phyloP scores from a whole-genome alignment of 2,888 invertebrate genomes.

The Melanostoma scalare region DNA sequence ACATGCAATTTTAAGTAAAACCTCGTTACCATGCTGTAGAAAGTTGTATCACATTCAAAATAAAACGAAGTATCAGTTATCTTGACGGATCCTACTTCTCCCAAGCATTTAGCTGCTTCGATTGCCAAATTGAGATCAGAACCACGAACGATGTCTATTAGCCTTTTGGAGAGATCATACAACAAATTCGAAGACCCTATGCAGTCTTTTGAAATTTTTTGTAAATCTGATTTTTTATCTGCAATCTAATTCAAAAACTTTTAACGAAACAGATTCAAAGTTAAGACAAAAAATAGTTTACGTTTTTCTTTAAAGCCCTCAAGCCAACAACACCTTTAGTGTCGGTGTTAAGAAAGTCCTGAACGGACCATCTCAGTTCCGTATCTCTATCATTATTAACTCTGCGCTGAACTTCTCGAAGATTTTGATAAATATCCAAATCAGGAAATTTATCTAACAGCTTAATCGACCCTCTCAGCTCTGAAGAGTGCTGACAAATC shows the following conservation, averaged over 20 bases:
- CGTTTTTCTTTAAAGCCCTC: conserved; percentile 74
- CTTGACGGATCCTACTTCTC: conserved; percentile 78
- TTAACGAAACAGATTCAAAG: neutral
- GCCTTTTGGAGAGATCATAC: conserved; percentile 75
- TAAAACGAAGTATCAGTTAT: conserved; percentile 77
- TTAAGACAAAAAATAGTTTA: conserved; percentile 46
- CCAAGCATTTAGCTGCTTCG: conserved; percentile 88
- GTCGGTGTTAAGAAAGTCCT: conserved; percentile 73
- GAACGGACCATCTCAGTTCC: conserved; percentile 53
- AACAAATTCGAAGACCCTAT: conserved; percentile 68
- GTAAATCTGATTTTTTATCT: conserved; percentile 73
- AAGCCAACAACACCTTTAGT: conserved; percentile 74
- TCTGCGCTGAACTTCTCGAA: conserved; percentile 66
- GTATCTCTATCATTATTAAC: conserved; percentile 20
- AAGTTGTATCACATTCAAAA: conserved; percentile 77
- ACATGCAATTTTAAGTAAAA: neutral
- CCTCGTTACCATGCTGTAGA: conserved; percentile 74
- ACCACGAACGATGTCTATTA: conserved; percentile 77
- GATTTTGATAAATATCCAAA: conserved; percentile 67
- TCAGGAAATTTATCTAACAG: conserved; percentile 76
- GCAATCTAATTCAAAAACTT: conserved; percentile 74
- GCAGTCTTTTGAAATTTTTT: conserved; percentile 65
- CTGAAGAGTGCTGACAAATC: conserved; percentile 62
- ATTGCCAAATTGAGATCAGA: conserved; percentile 79
- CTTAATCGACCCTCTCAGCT: conserved; percentile 71